These are phyloP conservation scores for Heteromyza rotundicornis DNA, from an alignment of 2,888 invertebrate species.

Conservation along the genomic window DNA sequence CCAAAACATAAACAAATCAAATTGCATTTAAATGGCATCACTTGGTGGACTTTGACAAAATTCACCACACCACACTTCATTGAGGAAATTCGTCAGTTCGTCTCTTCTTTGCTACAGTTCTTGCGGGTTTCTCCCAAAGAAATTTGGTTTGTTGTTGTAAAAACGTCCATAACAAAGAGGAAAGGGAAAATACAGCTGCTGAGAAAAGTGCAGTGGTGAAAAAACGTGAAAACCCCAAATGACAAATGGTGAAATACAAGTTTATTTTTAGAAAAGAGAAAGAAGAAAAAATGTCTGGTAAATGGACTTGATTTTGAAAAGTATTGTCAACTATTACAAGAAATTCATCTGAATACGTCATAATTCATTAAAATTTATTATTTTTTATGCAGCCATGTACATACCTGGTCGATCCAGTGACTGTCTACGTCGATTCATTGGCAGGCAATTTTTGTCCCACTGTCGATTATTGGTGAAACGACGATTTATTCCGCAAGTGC, in stretches of 20 bases:
- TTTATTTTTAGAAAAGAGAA: neutral
- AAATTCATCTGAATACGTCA: too few relatives aligned
- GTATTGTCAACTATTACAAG: too few relatives aligned
- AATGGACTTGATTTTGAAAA: too few relatives aligned
- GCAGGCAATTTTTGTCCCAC: constrained; percentile 39
- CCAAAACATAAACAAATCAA: too few relatives aligned
- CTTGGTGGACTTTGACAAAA: constrained; percentile 8
- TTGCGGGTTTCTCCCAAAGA: neutral
- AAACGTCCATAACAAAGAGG: too few relatives aligned
- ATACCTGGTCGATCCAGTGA: constrained; percentile 57
- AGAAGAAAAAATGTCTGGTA: neutral
- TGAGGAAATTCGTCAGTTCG: neutral
- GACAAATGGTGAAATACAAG: neutral
- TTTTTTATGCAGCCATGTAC: constrained; percentile 14
- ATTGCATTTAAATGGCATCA: constrained; percentile 2
- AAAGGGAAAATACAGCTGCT: neutral
- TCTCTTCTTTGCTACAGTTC: neutral
- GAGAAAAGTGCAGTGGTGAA: neutral
- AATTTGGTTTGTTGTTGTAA: too few relatives aligned
- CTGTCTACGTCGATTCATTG: constrained; percentile 59
- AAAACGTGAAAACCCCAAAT: neutral
- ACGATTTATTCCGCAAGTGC: neutral
- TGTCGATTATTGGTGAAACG: constrained; percentile 20
- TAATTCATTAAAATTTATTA: too few relatives aligned
- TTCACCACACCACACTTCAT: constrained; percentile 19